A percentile compares a stretch with the other conserved stretches of the same genome.
Conservation (phyloP, 2,113 vertebrate genomes). For the Propithecus coquereli region DNA sequence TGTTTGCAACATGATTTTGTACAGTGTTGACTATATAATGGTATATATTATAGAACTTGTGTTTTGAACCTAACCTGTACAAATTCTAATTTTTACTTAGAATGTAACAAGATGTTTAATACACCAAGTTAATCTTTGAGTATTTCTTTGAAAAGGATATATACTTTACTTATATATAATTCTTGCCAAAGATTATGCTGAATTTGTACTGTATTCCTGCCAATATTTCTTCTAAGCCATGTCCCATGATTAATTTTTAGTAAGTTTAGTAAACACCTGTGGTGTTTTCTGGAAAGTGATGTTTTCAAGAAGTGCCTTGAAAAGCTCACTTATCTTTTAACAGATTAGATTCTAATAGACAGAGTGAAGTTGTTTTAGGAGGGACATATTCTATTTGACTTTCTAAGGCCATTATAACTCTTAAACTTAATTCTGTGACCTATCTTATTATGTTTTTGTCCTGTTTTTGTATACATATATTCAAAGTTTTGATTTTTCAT, state of each 20-base stretch:
- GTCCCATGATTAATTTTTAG: neutral
- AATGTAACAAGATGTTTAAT: conserved; percentile 6
- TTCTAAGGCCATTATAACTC: neutral
- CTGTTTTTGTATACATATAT: neutral
- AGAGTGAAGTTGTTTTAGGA: neutral
- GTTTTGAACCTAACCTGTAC: neutral
- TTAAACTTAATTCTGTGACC: neutral
- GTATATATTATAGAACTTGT: neutral
- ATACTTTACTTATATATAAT: conserved; percentile 5
- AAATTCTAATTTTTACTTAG: conserved; percentile 22
- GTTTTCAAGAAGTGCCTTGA: neutral
- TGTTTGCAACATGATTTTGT: neutral
- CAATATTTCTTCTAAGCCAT: conserved; percentile 14
- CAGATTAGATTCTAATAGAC: neutral
- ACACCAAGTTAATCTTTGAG: neutral
- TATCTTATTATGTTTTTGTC: neutral
- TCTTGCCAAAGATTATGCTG: conserved; percentile 26
- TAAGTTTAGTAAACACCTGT: neutral
- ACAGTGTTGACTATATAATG: neutral
- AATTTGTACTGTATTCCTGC: neutral
- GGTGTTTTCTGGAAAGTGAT: neutral
- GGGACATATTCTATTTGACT: neutral
- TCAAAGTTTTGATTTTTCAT: neutral
- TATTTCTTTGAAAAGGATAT: conserved; percentile 35
- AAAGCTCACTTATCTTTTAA: conserved; percentile 24